Conservation (phyloP, 2,888 invertebrate genomes). For the Aporophyla nigra region DNA sequence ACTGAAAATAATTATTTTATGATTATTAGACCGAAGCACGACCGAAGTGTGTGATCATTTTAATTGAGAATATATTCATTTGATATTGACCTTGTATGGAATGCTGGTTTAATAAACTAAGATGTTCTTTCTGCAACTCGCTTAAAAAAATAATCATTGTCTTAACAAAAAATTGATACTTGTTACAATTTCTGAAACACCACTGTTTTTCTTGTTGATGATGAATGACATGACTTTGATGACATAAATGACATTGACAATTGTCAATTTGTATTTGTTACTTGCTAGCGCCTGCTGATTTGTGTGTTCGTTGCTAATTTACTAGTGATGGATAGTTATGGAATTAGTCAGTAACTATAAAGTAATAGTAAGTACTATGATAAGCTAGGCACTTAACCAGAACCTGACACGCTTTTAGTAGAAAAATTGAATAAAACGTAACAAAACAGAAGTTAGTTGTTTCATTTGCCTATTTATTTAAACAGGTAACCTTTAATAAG, state of each 20-base stretch:
- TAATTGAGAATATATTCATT: not conserved
- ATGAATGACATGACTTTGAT: not conserved
- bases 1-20: conserved; percentile 84
- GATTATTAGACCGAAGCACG: not conserved
- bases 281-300: not conserved
- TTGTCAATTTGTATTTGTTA: not conserved
- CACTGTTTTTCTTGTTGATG: not conserved
- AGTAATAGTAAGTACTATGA: not conserved
- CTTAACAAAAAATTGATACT: conserved; percentile 1
- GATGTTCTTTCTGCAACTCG: conserved; percentile 87
- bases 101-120: conserved; percentile 81
- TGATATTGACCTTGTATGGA: conserved; percentile 79
- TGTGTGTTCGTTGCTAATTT: not conserved
- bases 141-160: conserved; percentile 88
- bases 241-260: conserved; percentile 5
- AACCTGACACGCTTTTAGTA: not conserved
- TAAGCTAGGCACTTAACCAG: not conserved
- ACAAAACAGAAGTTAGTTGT: too few species aligned
- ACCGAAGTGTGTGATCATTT: not conserved
- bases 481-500: too few species aligned
- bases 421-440: too few species aligned
- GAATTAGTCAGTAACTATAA: not conserved
- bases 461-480: too few species aligned
- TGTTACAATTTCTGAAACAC: not conserved
- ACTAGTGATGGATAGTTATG: not conserved